A percentile compares a stretch with the other conserved stretches of the same genome.
Conservation (phyloP, 1,140 invertebrate genomes). For the Drosophila sulfurigaster region DNA sequence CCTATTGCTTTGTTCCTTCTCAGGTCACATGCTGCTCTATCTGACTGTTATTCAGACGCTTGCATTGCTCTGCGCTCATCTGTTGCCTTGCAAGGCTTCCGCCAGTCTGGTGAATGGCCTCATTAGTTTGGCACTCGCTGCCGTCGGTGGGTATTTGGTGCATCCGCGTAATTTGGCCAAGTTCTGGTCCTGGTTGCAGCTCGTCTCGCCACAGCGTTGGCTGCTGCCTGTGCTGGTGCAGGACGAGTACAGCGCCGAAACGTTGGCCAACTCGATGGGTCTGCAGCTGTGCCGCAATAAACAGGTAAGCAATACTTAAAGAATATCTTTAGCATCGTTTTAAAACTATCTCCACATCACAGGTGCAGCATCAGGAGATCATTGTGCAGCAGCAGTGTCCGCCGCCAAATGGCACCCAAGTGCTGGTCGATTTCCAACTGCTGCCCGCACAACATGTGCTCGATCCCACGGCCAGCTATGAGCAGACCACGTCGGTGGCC, state of each 20-base stretch:
- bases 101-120: conserved; percentile 87
- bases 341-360: not conserved
- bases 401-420: conserved; percentile 90
- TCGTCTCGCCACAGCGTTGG: conserved; percentile 92
- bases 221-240: conserved; percentile 88
- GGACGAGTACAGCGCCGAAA: conserved; percentile 88
- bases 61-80: conserved; percentile 86
- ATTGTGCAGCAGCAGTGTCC: conserved; percentile 92
- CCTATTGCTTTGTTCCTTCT: not conserved
- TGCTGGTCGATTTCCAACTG: conserved; percentile 88
- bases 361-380: conserved; percentile 92
- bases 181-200: conserved; percentile 88
- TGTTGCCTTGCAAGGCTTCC: conserved; percentile 87
- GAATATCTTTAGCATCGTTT: not conserved
- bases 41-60: conserved; percentile 90
- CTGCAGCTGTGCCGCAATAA: conserved; percentile 88
- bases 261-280: conserved; percentile 86
- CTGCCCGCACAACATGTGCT: conserved; percentile 85
- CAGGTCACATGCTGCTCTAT: conserved; percentile 92
- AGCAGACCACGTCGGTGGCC: conserved; percentile 86
- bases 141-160: conserved; percentile 90
- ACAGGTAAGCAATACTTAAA: conserved; percentile 85
- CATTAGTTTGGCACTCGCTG: conserved; percentile 87
- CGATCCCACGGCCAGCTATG: conserved; percentile 83
- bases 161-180: conserved; percentile 90